phyloP scores from a whole-genome alignment of 2,888 invertebrate genomes.

The Ceratothoa steindachneri region DNA sequence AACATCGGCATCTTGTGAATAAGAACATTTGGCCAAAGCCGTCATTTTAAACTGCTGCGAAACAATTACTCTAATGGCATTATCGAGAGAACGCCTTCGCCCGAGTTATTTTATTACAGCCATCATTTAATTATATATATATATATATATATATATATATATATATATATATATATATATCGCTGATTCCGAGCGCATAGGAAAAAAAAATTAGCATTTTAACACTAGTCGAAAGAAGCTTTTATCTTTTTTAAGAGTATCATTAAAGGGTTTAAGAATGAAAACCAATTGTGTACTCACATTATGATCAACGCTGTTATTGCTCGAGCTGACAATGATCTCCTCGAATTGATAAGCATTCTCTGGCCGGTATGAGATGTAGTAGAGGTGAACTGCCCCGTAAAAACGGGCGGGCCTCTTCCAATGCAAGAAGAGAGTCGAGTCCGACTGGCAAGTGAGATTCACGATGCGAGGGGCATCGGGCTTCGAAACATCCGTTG shows the following conservation, averaged over 20 bases:
- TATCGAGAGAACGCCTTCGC: too few species aligned
- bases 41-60: too few species aligned
- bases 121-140: conserved; percentile 16
- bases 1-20: too few species aligned
- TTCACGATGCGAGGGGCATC: conserved; percentile 75
- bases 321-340: conserved; percentile 50
- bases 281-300: conserved; percentile 39
- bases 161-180: conserved; percentile 18
- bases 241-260: too few species aligned
- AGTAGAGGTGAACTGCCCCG: conserved; percentile 73
- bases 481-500: conserved; percentile 76
- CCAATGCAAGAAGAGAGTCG: conserved; percentile 80
- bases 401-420: conserved; percentile 71
- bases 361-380: conserved; percentile 62
- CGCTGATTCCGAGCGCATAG: not conserved
- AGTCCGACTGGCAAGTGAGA: conserved; percentile 73
- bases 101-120: too few species aligned
- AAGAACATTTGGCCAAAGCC: too few species aligned
- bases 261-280: too few species aligned
- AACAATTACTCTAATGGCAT: too few species aligned
- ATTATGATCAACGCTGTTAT: conserved; percentile 47
- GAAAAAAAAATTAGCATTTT: too few species aligned
- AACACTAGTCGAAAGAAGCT: too few species aligned
- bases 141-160: conserved; percentile 20
- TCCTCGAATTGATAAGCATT: conserved; percentile 50